Percentiles rank a stretch among this genome's conserved stretches.
Conservation (phyloP, 92 coral and sea anemone species). For the Parazoanthus darwini region DNA sequence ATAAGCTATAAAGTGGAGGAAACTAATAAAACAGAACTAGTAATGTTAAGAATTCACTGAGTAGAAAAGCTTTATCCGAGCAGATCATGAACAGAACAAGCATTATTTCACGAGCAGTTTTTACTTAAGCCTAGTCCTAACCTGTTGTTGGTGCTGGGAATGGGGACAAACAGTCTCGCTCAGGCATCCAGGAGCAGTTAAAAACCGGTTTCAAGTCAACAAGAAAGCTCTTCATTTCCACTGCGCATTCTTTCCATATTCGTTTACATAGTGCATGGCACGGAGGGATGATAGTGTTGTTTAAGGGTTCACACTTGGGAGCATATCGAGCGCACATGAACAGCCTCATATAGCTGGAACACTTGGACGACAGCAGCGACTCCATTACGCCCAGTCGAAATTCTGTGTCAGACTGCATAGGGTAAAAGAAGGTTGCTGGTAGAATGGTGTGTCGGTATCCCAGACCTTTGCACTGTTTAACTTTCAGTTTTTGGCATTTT, state of each 20-base stretch:
- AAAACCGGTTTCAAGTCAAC: neutral
- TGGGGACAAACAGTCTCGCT: slow-evolving; percentile 5
- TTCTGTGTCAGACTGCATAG: slow-evolving; percentile 23
- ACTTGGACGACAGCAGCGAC: slow-evolving; percentile 6
- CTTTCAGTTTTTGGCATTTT: slow-evolving; percentile 21
- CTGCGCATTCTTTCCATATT: slow-evolving; percentile 20
- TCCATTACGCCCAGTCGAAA: slow-evolving; percentile 6
- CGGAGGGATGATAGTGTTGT: slow-evolving; percentile 2
- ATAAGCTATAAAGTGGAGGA: no score
- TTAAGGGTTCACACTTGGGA: slow-evolving; percentile 12
- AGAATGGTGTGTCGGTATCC: slow-evolving; percentile 33
- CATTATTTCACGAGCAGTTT: no score
- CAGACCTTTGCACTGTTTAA: slow-evolving; percentile 28
- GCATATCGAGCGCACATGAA: slow-evolving; percentile 36
- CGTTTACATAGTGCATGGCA: slow-evolving; percentile 10
- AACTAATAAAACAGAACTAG: no score
- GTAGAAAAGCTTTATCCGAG: no score
- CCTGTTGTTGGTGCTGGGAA: slow-evolving; percentile 2
- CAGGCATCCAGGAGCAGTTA: slow-evolving; percentile 24
- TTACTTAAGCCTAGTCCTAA: neutral
- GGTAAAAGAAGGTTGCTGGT: slow-evolving; percentile 24
- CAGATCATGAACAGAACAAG: no score
- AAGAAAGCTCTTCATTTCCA: neutral
- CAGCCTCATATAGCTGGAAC: slow-evolving; percentile 6
- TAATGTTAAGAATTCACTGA: no score